Evolutionary conservation across 2,888 invertebrate genomes (phyloP).

Genomic region (Horisme vitalbata): DNA sequence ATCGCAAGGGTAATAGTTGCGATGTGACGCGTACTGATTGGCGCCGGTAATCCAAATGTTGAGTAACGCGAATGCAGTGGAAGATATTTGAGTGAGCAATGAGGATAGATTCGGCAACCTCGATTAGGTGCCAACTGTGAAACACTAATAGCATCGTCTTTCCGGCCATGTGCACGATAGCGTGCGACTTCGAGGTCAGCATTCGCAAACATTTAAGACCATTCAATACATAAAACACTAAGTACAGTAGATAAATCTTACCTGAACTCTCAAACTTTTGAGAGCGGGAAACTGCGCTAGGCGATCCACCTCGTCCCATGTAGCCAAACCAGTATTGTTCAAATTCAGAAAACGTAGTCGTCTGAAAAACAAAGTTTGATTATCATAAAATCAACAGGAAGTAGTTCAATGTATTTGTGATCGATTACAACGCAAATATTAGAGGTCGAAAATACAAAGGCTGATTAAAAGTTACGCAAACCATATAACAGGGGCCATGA

Average conservation of each 20-base stretch:
- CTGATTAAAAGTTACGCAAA: conserved; percentile 34
- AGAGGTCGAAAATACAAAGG: conserved; percentile 28
- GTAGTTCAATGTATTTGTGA: conserved; percentile 11
- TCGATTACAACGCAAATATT: conserved; percentile 22
- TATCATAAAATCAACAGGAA: conserved; percentile 36
- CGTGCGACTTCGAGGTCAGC: conserved; percentile 40
- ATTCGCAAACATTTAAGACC: conserved; percentile 34
- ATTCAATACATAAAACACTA: conserved; percentile 20
- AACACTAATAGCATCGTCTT: conserved; percentile 34
- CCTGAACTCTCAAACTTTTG: conserved; percentile 92
- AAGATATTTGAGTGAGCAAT: conserved; percentile 27
- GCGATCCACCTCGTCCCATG: conserved; percentile 95
- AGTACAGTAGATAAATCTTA: conserved; percentile 51
- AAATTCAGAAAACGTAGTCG: conserved; percentile 91
- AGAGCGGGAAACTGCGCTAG: conserved; percentile 92
- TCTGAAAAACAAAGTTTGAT: conserved; percentile 63
- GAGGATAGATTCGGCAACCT: conserved; percentile 35
- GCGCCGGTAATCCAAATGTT: conserved; percentile 34
- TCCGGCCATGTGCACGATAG: conserved; percentile 48
- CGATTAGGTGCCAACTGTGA: conserved; percentile 30
- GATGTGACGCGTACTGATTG: conserved; percentile 34
- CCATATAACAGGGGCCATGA: conserved; percentile 37
- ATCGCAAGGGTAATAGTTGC: conserved; percentile 30
- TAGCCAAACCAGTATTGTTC: conserved; percentile 90
- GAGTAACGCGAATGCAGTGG: conserved; percentile 28